Percentiles rank a stretch among this genome's conserved stretches.
Evolutionary conservation across 2,113 vertebrate genomes (phyloP).

Genomic region (Clarias macrocephalus): DNA sequence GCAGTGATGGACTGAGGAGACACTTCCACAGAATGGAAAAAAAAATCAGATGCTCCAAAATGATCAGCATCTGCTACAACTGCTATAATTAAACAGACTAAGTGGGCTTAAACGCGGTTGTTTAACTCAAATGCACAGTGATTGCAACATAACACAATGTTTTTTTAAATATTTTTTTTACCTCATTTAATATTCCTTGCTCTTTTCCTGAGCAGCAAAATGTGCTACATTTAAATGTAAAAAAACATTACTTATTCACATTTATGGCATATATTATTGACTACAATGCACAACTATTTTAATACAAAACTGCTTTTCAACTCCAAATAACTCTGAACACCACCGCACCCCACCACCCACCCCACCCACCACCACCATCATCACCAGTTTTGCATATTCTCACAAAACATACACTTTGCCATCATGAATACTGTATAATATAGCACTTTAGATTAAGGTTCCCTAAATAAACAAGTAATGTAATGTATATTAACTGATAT

Average conservation of each 20-base stretch:
- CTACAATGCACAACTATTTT: constrained; percentile 64
- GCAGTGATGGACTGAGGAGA: constrained; percentile 71
- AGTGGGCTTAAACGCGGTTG: constrained; percentile 29
- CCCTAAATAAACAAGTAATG: not conserved
- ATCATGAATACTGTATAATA: not conserved
- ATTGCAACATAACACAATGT: constrained; percentile 13
- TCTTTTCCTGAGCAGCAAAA: constrained; percentile 44
- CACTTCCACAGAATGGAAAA: constrained; percentile 77
- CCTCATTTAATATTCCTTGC: constrained; percentile 15
- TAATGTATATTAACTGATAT: not conserved
- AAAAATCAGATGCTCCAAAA: constrained; percentile 35
- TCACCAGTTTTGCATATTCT: constrained; percentile 50
- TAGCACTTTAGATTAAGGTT: not conserved
- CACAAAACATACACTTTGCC: constrained; percentile 23
- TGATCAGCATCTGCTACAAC: constrained; percentile 54
- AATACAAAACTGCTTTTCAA: constrained; percentile 63
- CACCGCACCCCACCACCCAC: too few relatives aligned
- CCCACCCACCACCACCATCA: too few relatives aligned
- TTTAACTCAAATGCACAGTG: constrained; percentile 30
- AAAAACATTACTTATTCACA: constrained; percentile 71
- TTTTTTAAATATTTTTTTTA: not conserved
- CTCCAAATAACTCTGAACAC: constrained; percentile 48
- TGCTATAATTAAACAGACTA: constrained; percentile 32
- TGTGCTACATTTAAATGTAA: constrained; percentile 64
- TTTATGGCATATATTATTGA: constrained; percentile 68